These are phyloP conservation scores for Petrocephalus zakoni DNA, from an alignment of 2,113 vertebrate species.

Conservation along the genomic window DNA sequence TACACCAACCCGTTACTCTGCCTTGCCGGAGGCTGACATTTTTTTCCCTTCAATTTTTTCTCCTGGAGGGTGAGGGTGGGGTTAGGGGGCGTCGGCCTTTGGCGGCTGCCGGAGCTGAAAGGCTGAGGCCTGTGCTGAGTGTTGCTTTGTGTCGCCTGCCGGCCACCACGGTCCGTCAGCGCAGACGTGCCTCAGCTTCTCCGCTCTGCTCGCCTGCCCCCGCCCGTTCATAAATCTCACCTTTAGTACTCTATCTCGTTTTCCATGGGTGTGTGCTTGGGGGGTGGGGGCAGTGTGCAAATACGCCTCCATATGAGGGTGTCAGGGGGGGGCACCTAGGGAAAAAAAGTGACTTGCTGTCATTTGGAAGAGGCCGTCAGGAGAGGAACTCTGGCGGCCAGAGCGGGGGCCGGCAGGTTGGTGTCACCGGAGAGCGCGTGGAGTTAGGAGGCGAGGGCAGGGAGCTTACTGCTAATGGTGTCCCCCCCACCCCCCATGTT, in stretches of 20 bases:
- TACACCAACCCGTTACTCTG: slow-evolving; percentile 35
- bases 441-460: neutral
- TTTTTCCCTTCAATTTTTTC: slow-evolving; percentile 18
- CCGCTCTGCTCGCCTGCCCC: neutral
- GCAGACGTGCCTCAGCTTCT: neutral
- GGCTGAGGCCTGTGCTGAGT: slow-evolving; percentile 21
- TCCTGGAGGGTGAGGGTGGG: neutral
- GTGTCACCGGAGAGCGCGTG: neutral
- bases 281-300: neutral
- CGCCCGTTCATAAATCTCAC: neutral
- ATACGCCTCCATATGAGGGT: neutral
- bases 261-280: neutral
- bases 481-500: neutral
- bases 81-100: neutral
- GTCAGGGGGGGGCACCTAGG: neutral
- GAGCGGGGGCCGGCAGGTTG: neutral
- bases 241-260: neutral
- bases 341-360: neutral
- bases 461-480: too few relatives aligned
- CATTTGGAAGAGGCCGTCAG: neutral
- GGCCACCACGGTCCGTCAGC: neutral
- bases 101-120: neutral
- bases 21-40: slow-evolving; percentile 26
- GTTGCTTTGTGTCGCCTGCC: neutral
- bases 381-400: neutral